Evolutionary conservation across 2,797 vertebrate species (phyloP), one percentile per base, ranked within the genome.

Genomic region (Crocodylus rhombifer): DNA sequence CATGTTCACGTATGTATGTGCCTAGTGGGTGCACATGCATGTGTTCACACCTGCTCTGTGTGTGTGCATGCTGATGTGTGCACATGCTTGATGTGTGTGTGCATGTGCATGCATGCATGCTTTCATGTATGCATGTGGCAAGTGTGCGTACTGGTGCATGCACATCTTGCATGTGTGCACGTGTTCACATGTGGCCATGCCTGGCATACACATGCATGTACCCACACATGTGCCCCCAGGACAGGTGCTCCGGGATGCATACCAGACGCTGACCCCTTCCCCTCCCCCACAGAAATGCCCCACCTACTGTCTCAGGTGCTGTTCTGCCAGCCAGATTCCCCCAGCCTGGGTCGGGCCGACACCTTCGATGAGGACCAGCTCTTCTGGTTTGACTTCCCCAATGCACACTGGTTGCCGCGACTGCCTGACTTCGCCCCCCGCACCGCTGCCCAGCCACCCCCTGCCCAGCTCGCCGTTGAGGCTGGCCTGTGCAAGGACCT

Each of bases 231-330:
- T 36, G 36, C 36, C 7, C 36, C 36, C 5, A 36, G 36, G 36
- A 36, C 36, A 36, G 36, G 36, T 36, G 36, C 36, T 36, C 36
- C 36, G 36, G 36, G 36, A 36, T 36, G 36, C 36, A 36, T 36
- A 36, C 36, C 36, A 36, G 36, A 36, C 36, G 36, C 92, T 97
- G 97, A 97, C 98, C 97, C 97, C 5, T 97, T 63, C 91, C 97
- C 97, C 90, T 97, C n/a, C 97, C 97, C 95, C 94, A 96, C 97
- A 94, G 98, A 98, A 97, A 98, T 98, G 97, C 98, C 97, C 97
- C 98, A 98, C 23, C 8, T 74, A 1, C 69, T 92, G 8, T 80
- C 73, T 6, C 67, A 90, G 8, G 89, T 96, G 0, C 18, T 97
- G 17, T 97, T 95, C 78, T 97, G 97, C 81, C 97, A 98, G 86